Evolutionary conservation across 2,888 invertebrate species (phyloP).

Genomic region (Apamea epomidion): DNA sequence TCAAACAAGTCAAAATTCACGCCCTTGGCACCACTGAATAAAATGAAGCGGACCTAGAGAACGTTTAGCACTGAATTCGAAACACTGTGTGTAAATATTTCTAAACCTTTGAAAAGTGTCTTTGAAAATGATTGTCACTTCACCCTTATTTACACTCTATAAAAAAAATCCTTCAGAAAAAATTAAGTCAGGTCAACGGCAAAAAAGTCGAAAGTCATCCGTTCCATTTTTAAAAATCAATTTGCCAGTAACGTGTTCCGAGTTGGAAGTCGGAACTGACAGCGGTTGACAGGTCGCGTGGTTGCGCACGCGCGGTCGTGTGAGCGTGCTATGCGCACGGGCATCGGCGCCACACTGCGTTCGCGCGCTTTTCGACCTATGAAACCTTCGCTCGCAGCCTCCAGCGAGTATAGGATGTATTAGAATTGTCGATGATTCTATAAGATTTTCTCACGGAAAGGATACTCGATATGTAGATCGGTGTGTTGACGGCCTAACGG

Average conservation of each 20-base stretch:
- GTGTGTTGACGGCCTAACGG: conserved; percentile 79
- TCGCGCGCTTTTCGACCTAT: conserved; percentile 89
- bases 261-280: conserved; percentile 80
- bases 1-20: conserved; percentile 83
- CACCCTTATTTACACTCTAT: conserved; percentile 60
- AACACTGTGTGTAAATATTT: conserved; percentile 78
- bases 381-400: conserved; percentile 86
- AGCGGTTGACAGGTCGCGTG: conserved; percentile 82
- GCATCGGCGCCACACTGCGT: conserved; percentile 89
- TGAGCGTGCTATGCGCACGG: conserved; percentile 88
- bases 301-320: conserved; percentile 81
- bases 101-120: conserved; percentile 56
- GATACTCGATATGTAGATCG: conserved; percentile 81
- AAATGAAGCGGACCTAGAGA: conserved; percentile 84
- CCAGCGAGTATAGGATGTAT: conserved; percentile 80
- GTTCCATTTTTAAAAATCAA: conserved; percentile 80
- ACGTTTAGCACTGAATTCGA: conserved; percentile 86
- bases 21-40: conserved; percentile 86
- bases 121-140: conserved; percentile 64
- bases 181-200: conserved; percentile 74
- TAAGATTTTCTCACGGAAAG: conserved; percentile 87
- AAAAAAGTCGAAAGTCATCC: conserved; percentile 76
- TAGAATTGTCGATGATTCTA: conserved; percentile 81
- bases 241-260: conserved; percentile 70
- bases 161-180: conserved; percentile 56